Evolutionary conservation across 53 echinoderm and acorn worm species (phyloP).

Genomic region (Echinometra lucunter): DNA sequence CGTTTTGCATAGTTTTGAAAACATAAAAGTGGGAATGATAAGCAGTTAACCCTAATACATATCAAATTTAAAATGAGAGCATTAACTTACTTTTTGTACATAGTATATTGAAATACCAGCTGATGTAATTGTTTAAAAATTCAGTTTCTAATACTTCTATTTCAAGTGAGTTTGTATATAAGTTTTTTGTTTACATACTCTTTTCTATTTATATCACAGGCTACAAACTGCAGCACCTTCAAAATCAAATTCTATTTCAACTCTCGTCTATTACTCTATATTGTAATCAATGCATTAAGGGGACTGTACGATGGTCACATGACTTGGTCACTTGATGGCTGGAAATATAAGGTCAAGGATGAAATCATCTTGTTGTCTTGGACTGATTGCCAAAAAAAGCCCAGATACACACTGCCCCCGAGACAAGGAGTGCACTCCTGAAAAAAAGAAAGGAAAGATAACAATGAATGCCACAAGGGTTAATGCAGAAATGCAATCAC

Average conservation of each 20-base stretch:
- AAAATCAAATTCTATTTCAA: no score
- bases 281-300: not conserved
- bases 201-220: no score
- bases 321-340: constrained; percentile 50
- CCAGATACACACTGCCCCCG: constrained; percentile 86
- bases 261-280: not conserved
- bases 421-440: constrained; percentile 83
- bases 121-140: no score
- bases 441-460: not conserved
- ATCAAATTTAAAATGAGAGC: no score
- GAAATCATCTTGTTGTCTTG: constrained; percentile 55
- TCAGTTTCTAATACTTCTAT: no score
- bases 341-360: not conserved
- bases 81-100: no score
- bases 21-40: not conserved
- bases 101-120: no score
- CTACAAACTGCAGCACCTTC: no score
- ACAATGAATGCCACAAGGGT: not conserved
- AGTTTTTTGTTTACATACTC: no score
- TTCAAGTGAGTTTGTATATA: no score
- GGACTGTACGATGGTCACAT: constrained; percentile 20
- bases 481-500: not conserved
- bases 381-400: constrained; percentile 78
- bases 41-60: no score
- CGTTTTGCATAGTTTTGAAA: not conserved